Percentiles rank a stretch among this genome's conserved stretches.
Evolutionary conservation across 2,797 vertebrate species (phyloP).

Genomic region (Syngnathus rostellatus): DNA sequence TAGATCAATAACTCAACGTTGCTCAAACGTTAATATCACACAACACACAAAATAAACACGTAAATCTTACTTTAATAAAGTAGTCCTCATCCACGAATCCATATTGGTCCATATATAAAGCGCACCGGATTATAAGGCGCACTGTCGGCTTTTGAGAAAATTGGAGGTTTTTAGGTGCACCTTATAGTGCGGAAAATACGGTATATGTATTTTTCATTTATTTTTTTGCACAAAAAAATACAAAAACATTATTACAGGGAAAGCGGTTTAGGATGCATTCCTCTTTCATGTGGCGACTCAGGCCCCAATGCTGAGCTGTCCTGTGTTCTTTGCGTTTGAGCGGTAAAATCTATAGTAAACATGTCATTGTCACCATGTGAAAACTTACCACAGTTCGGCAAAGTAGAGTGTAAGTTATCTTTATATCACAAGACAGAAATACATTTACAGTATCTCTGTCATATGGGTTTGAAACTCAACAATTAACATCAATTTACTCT

Average conservation of each 20-base stretch:
- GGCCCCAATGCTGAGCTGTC: background rate
- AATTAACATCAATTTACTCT: background rate
- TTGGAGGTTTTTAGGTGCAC: too few relatives aligned
- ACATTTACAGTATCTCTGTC: background rate
- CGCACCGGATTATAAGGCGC: too few relatives aligned
- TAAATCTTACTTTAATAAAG: too few relatives aligned
- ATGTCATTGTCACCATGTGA: slow-evolving; percentile 5
- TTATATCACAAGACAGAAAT: background rate
- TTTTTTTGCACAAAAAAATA: background rate
- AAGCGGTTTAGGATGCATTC: background rate
- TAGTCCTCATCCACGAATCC: too few relatives aligned
- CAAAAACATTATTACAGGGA: background rate
- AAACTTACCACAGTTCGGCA: background rate
- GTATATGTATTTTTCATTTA: background rate
- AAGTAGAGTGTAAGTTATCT: background rate
- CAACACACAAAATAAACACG: too few relatives aligned
- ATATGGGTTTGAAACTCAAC: background rate
- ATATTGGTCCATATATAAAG: too few relatives aligned
- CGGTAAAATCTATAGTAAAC: background rate
- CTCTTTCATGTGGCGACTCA: background rate
- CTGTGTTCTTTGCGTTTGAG: background rate
- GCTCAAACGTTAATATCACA: too few relatives aligned
- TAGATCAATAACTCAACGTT: too few relatives aligned
- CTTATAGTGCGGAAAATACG: too few relatives aligned
- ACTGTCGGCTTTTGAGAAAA: too few relatives aligned